Percentiles rank a stretch among this genome's conserved stretches.
Evolutionary conservation across 2,113 vertebrate genomes (phyloP).

Genomic region (Chaetodon auriga): DNA sequence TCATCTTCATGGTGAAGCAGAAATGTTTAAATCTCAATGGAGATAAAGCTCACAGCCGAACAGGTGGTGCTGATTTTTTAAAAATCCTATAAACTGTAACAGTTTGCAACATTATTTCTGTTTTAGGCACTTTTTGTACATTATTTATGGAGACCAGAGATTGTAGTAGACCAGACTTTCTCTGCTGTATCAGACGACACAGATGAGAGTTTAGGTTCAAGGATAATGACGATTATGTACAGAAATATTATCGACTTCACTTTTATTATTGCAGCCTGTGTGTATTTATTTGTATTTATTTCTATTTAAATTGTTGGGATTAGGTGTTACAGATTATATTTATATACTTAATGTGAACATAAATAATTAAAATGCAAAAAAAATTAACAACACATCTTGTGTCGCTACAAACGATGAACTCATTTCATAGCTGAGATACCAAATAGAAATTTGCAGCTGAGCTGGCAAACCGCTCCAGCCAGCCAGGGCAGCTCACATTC

Average conservation of each 20-base stretch:
- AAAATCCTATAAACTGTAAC: conserved; percentile 75
- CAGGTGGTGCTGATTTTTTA: neutral
- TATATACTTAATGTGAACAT: conserved; percentile 28
- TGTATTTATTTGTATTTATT: conserved; percentile 80
- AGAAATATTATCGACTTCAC: neutral
- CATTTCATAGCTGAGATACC: neutral
- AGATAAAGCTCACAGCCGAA: conserved; percentile 55
- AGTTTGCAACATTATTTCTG: conserved; percentile 68
- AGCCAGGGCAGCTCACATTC: neutral
- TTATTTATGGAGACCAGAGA: conserved; percentile 70
- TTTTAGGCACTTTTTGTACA: conserved; percentile 62
- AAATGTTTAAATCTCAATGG: conserved; percentile 70
- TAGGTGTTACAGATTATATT: conserved; percentile 37
- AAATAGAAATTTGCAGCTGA: conserved; percentile 3
- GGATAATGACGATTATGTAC: neutral
- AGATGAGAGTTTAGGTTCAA: conserved; percentile 34
- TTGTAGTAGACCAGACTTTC: conserved; percentile 38
- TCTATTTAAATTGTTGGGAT: conserved; percentile 64
- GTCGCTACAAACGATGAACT: neutral
- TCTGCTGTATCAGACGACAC: conserved; percentile 44
- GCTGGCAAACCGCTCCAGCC: conserved; percentile 31
- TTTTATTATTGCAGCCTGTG: neutral
- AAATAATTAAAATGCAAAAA: conserved; percentile 52
- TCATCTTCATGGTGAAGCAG: conserved; percentile 70
- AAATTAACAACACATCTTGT: neutral